Evolutionary conservation across 2,888 invertebrate species (phyloP).

Genomic region (Diabrotica balteata): DNA sequence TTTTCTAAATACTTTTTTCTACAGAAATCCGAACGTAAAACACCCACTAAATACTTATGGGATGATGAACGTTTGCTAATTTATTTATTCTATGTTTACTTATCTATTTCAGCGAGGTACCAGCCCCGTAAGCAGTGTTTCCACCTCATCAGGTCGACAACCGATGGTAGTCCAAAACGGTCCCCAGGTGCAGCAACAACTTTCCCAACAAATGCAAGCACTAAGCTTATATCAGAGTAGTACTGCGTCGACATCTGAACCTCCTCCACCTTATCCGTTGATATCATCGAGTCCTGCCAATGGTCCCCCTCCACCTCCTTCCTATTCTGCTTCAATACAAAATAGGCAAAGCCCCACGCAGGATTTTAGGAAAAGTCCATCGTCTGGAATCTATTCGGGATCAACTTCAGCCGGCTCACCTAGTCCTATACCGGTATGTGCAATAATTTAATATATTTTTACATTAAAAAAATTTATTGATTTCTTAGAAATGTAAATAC

Average conservation of each 20-base stretch:
- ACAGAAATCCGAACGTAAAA: too few relatives aligned
- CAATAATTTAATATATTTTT: too few relatives aligned
- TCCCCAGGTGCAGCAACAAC: constrained; percentile 72
- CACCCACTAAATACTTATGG: too few relatives aligned
- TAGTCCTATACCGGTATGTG: constrained; percentile 74
- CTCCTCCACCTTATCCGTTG: constrained; percentile 68
- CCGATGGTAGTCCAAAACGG: constrained; percentile 77
- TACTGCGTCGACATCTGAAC: constrained; percentile 67
- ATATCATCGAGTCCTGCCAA: constrained; percentile 64
- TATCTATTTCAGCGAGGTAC: constrained; percentile 56
- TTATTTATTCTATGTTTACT: too few relatives aligned
- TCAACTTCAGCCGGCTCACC: constrained; percentile 83
- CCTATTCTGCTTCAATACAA: constrained; percentile 85
- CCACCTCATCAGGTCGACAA: constrained; percentile 61
- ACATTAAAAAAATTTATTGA: too few relatives aligned
- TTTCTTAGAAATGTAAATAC: too few relatives aligned
- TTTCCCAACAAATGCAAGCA: constrained; percentile 88
- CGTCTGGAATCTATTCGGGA: constrained; percentile 85
- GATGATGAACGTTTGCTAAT: too few relatives aligned
- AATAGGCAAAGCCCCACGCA: constrained; percentile 87
- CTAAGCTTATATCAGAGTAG: constrained; percentile 77
- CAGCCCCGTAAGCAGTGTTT: constrained; percentile 69
- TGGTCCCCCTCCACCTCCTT: constrained; percentile 79
- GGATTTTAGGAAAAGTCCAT: constrained; percentile 81
- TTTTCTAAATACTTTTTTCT: too few relatives aligned